phyloP scores from a whole-genome alignment of 2,113 vertebrate genomes.

The Helogale parvula region DNA sequence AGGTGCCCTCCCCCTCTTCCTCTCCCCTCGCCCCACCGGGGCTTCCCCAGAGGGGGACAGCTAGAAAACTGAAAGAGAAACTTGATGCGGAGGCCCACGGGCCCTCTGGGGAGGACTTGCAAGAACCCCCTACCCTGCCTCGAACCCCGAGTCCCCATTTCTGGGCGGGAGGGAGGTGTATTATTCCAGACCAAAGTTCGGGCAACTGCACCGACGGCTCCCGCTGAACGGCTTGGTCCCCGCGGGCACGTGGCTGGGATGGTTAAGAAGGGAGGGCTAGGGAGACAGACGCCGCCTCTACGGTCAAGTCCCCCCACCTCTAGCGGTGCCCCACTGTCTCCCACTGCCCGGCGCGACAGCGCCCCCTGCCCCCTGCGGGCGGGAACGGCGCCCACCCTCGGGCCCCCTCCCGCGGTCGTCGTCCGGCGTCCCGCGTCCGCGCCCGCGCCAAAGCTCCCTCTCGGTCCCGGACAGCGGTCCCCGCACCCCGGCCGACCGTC shows the following conservation, averaged over 20 bases:
- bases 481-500: not conserved
- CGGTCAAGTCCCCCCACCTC: not conserved
- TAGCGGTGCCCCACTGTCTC: not conserved
- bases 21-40: conserved; percentile 17
- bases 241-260: conserved; percentile 29
- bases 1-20: conserved; percentile 64
- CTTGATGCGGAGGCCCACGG: conserved; percentile 1
- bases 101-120: not conserved
- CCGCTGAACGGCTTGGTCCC: not conserved
- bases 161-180: not conserved
- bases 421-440: not conserved
- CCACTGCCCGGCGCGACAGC: not conserved
- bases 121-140: not conserved
- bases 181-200: not conserved
- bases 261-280: not conserved
- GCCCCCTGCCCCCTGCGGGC: not conserved
- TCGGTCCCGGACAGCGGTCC: not conserved
- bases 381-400: not conserved
- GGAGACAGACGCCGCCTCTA: not conserved
- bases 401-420: not conserved
- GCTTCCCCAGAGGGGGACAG: conserved; percentile 48
- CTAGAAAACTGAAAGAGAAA: conserved; percentile 78
- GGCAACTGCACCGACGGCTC: not conserved
- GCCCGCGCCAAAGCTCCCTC: not conserved
- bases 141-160: not conserved